Evolutionary conservation across 2,113 vertebrate species (phyloP).

Genomic region (Gallinago media): DNA sequence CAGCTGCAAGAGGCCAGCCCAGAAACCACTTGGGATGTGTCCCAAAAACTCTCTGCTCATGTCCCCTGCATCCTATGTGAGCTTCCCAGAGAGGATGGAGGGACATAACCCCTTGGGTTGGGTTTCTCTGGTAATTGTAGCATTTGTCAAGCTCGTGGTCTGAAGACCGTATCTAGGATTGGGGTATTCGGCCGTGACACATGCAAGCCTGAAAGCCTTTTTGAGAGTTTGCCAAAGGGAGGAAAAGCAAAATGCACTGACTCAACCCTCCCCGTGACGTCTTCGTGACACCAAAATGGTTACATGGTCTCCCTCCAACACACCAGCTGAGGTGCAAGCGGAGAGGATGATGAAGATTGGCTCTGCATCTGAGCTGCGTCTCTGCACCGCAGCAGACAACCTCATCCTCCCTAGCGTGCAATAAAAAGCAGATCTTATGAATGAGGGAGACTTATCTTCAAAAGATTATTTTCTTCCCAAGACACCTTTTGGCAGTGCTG

Average conservation of each 20-base stretch:
- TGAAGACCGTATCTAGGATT: background rate
- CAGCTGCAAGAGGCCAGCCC: background rate
- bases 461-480: background rate
- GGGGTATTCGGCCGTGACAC: background rate
- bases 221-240: background rate
- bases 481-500: background rate
- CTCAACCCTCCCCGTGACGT: background rate
- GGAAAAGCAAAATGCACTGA: background rate
- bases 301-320: background rate
- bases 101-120: background rate
- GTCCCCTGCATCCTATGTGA: background rate
- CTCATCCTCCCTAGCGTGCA: background rate
- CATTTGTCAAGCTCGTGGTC: background rate
- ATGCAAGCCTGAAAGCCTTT: background rate
- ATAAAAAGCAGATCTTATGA: background rate
- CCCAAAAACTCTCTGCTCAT: background rate
- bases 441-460: background rate
- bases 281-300: background rate
- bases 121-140: background rate
- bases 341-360: background rate
- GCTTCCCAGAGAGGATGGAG: background rate
- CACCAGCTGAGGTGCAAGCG: background rate
- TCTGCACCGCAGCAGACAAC: background rate
- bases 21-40: background rate
- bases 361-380: background rate